Evolutionary conservation across 2,888 invertebrate genomes (phyloP).

Genomic region (Scelioninae gen. 2): DNA sequence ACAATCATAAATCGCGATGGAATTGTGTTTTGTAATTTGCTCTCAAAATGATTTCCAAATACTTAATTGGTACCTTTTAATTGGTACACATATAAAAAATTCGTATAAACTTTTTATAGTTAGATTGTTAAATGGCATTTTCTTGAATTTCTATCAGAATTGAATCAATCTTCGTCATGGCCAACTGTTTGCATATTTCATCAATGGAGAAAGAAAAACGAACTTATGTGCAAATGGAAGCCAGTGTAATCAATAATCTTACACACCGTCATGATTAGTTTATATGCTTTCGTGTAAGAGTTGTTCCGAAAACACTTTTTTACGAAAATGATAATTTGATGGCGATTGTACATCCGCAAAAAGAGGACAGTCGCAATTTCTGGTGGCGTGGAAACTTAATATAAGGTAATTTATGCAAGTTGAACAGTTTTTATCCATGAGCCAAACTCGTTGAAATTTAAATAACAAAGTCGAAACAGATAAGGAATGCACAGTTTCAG

Average conservation of each 20-base stretch:
- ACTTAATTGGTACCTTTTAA: too few species aligned
- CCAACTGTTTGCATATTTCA: too few species aligned
- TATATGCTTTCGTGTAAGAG: conserved; percentile 39
- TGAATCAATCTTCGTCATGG: too few species aligned
- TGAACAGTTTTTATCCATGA: conserved; percentile 55
- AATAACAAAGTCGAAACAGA: conserved; percentile 55
- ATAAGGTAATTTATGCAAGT: conserved; percentile 58
- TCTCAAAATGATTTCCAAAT: not conserved
- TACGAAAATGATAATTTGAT: conserved; percentile 51
- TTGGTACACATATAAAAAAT: too few species aligned
- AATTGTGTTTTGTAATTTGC: not conserved
- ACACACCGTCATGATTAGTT: conserved; percentile 22
- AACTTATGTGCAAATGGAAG: too few species aligned
- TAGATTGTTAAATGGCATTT: too few species aligned
- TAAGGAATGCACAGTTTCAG: conserved; percentile 46
- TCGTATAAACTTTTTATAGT: too few species aligned
- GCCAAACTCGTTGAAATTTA: conserved; percentile 57
- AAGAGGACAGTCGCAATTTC: conserved; percentile 38
- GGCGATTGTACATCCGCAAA: conserved; percentile 44
- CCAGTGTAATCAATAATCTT: conserved; percentile 21
- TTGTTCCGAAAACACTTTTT: conserved; percentile 37
- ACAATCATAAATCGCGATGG: too few species aligned
- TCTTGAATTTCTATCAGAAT: too few species aligned
- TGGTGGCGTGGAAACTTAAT: conserved; percentile 50
- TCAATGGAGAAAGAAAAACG: too few species aligned